Evolutionary conservation across 2,113 vertebrate genomes (phyloP).

Genomic region (Amphilophus citrinellus): DNA sequence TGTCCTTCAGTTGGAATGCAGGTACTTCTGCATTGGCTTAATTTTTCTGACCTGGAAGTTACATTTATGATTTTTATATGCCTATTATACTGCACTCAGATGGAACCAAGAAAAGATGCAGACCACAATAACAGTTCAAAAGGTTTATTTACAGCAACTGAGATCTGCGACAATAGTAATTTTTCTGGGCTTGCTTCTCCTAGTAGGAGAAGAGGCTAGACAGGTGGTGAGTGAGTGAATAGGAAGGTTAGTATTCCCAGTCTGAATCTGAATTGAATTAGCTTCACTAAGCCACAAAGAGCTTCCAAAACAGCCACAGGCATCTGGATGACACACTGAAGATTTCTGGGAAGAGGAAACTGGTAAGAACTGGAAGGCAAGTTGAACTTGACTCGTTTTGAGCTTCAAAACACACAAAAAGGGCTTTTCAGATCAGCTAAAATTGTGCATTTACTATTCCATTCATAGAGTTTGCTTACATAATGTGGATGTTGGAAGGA

Average conservation of each 20-base stretch:
- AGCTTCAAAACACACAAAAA: background rate
- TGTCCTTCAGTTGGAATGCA: background rate
- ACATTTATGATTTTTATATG: background rate
- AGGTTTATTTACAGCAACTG: background rate
- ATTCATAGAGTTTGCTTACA: background rate
- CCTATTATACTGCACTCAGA: background rate
- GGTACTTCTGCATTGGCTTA: background rate
- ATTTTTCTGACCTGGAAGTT: background rate
- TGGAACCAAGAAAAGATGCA: background rate
- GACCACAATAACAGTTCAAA: background rate
- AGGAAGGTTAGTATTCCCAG: constrained; percentile 1
- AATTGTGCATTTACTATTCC: background rate
- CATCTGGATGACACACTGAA: constrained; percentile 5
- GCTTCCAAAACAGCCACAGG: background rate
- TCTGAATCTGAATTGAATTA: background rate
- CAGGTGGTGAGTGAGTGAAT: background rate
- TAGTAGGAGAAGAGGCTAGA: background rate
- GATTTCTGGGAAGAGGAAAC: background rate
- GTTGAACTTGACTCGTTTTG: too few relatives aligned
- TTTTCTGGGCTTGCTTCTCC: background rate
- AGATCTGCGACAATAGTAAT: background rate
- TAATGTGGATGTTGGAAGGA: background rate
- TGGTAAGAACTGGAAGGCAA: background rate
- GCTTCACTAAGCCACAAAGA: background rate
- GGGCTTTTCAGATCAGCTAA: background rate